phyloP scores from a whole-genome alignment of 2,888 invertebrate species.

The Phyllotreta striolata region DNA sequence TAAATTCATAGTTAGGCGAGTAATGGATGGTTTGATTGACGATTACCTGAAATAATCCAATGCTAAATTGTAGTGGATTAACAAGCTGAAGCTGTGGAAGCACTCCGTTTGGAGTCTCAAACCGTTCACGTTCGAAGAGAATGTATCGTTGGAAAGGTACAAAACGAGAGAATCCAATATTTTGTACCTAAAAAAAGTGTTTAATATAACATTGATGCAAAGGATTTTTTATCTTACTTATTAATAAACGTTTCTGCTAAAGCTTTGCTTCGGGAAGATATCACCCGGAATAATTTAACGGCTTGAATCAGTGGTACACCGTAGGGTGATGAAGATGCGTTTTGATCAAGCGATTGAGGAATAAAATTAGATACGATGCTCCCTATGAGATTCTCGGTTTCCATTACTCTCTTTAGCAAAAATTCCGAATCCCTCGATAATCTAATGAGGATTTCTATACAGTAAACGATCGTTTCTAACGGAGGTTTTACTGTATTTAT shows the following conservation, averaged over 20 bases:
- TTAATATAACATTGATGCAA: conserved; percentile 6
- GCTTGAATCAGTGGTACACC: conserved; percentile 75
- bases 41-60: conserved; percentile 60
- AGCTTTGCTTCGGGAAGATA: conserved; percentile 69
- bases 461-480: conserved; percentile 75
- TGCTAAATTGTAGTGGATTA: conserved; percentile 65
- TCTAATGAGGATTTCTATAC: conserved; percentile 81
- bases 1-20: conserved; percentile 33
- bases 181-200: conserved; percentile 58
- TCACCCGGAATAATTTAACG: conserved; percentile 75
- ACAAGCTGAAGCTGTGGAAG: conserved; percentile 66
- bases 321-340: conserved; percentile 61
- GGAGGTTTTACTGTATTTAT: conserved; percentile 74
- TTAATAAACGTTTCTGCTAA: conserved; percentile 65
- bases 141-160: conserved; percentile 66
- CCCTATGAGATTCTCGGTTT: conserved; percentile 71
- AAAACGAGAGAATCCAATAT: conserved; percentile 65
- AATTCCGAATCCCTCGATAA: conserved; percentile 79
- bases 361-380: conserved; percentile 68
- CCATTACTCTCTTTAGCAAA: conserved; percentile 69
- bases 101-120: conserved; percentile 71
- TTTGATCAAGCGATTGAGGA: conserved; percentile 54
- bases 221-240: conserved; percentile 57
- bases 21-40: neutral
- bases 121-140: conserved; percentile 64